Conservation (phyloP, 2,797 vertebrate species). For the Scolopax bukidnonensis region DNA sequence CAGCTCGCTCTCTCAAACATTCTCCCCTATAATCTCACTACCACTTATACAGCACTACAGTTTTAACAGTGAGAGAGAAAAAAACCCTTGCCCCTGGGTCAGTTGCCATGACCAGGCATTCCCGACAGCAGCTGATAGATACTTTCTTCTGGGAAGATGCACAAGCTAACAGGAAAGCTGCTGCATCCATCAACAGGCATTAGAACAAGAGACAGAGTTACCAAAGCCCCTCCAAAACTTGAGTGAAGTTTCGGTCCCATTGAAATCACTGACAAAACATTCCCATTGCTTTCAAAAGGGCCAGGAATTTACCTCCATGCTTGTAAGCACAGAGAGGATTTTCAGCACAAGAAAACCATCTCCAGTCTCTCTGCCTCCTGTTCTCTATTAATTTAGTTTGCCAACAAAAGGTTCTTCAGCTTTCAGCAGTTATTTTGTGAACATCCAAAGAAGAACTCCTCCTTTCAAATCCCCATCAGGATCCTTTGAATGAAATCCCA, state of each 20-base stretch:
- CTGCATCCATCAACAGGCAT: background rate
- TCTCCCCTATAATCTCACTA: background rate
- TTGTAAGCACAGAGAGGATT: background rate
- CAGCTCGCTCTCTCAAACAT: fast-evolving
- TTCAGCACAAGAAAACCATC: conserved; percentile 31
- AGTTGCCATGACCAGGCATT: background rate
- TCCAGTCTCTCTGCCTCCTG: background rate
- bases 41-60: background rate
- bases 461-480: conserved; percentile 65
- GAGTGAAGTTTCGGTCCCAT: background rate
- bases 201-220: background rate
- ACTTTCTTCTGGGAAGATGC: background rate
- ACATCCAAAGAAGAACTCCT: conserved; percentile 57
- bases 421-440: conserved; percentile 65
- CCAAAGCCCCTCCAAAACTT: background rate
- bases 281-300: background rate
- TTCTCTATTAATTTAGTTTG: background rate
- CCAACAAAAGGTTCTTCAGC: conserved; percentile 57
- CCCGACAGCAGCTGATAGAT: background rate
- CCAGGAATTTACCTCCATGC: background rate
- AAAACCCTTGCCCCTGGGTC: background rate
- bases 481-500: conserved; percentile 73
- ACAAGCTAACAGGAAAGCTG: background rate
- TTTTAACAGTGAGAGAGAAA: background rate
- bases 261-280: background rate